Percentiles rank a stretch among this genome's conserved stretches.
phyloP scores from a whole-genome alignment of 1,140 invertebrate species.

The Dendroctonus ponderosae region DNA sequence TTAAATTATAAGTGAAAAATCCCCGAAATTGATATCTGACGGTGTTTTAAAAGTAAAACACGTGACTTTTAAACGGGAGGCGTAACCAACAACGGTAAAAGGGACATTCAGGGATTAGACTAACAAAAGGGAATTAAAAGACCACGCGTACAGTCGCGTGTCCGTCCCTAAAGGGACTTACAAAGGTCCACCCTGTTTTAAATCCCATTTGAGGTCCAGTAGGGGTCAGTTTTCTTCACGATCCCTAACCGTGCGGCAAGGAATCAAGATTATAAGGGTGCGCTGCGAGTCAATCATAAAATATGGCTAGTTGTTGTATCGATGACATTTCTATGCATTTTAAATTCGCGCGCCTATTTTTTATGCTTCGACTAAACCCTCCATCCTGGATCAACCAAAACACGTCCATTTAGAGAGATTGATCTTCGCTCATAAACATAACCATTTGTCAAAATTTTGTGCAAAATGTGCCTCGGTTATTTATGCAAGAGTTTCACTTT shows the following conservation, averaged over 20 bases:
- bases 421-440: slow-evolving; percentile 39
- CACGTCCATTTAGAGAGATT: slow-evolving; percentile 41
- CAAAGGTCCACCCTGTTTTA: slow-evolving; percentile 32
- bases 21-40: slow-evolving; percentile 27
- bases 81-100: slow-evolving; percentile 19
- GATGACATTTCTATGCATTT: slow-evolving; percentile 47
- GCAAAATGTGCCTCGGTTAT: background rate
- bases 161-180: slow-evolving; percentile 24
- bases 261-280: slow-evolving; percentile 29
- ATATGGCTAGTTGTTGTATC: slow-evolving; percentile 44
- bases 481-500: slow-evolving; percentile 27
- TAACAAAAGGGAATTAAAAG: slow-evolving; percentile 31
- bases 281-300: slow-evolving; percentile 45
- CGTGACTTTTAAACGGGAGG: slow-evolving; percentile 29
- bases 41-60: slow-evolving; percentile 19
- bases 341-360: slow-evolving; percentile 36
- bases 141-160: slow-evolving; percentile 32
- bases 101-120: slow-evolving; percentile 26
- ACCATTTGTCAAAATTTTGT: slow-evolving; percentile 39
- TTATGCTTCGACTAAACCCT: slow-evolving; percentile 10
- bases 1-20: slow-evolving; percentile 3
- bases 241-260: slow-evolving; percentile 26
- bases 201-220: slow-evolving; percentile 33
- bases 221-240: slow-evolving; percentile 32
- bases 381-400: slow-evolving; percentile 29